A percentile compares a stretch with the other conserved stretches of the same genome.
These are phyloP conservation scores for Gymnocheta viridis DNA, from an alignment of 2,888 invertebrate species.

Conservation along the genomic window DNA sequence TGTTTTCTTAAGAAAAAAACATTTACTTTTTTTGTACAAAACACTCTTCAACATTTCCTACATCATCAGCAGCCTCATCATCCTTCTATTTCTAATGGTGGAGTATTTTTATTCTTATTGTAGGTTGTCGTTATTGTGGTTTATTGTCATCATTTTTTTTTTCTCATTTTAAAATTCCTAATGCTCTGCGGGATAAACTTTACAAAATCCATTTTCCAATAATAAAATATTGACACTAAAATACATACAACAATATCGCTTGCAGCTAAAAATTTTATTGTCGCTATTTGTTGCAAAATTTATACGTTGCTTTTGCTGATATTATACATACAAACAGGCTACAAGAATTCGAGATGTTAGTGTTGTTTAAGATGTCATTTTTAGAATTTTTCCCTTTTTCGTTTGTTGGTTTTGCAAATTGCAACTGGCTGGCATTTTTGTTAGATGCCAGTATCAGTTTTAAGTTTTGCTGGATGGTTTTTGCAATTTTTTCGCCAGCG, in stretches of 20 bases:
- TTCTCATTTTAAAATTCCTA: conserved; percentile 30
- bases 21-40: not conserved
- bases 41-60: not conserved
- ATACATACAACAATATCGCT: conserved; percentile 30
- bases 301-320: not conserved
- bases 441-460: not conserved
- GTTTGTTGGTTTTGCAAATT: conserved; percentile 23
- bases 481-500: not conserved
- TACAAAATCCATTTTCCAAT: conserved; percentile 61
- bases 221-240: conserved; percentile 65
- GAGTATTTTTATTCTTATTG: conserved; percentile 15
- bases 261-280: conserved; percentile 44
- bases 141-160: conserved; percentile 24
- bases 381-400: not conserved
- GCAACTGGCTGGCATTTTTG: conserved; percentile 9
- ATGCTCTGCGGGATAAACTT: conserved; percentile 55
- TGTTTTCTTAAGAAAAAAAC: conserved; percentile 31
- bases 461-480: not conserved
- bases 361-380: not conserved
- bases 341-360: conserved; percentile 3
- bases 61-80: not conserved
- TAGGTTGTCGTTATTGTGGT: conserved; percentile 30
- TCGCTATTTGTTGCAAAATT: conserved; percentile 32
- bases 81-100: not conserved
- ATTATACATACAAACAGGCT: not conserved